These are phyloP conservation scores for Symphodus melops DNA, from an alignment of 2,113 vertebrate genomes.

Conservation along the genomic window DNA sequence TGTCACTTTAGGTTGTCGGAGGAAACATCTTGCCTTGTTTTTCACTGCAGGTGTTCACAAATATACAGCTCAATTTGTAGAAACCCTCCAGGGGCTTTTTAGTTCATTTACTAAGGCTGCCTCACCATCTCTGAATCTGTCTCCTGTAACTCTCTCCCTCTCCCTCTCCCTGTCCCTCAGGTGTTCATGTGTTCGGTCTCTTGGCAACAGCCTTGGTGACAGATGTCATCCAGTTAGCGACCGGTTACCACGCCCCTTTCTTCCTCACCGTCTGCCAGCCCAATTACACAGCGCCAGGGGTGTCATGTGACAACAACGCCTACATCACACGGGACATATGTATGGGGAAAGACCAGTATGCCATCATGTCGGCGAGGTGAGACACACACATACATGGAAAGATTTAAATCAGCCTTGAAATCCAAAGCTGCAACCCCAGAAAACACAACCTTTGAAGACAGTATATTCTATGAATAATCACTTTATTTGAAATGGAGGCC, in stretches of 20 bases:
- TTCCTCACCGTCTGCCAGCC: conserved; percentile 98
- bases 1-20: conserved; percentile 17
- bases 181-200: conserved; percentile 96
- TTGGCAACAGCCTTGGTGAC: conserved; percentile 96
- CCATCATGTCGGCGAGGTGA: conserved; percentile 92
- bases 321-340: conserved; percentile 97
- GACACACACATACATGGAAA: background rate
- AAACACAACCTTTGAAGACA: background rate
- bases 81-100: conserved; percentile 38
- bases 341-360: conserved; percentile 90
- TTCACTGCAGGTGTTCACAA: conserved; percentile 28
- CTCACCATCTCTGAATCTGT: conserved; percentile 13
- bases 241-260: conserved; percentile 95
- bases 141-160: conserved; percentile 40
- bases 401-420: background rate
- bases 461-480: too few species aligned
- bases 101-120: conserved; percentile 35
- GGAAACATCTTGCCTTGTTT: background rate
- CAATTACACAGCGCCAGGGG: conserved; percentile 94
- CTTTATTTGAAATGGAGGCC: too few species aligned
- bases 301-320: conserved; percentile 91
- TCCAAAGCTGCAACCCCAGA: background rate
- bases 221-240: conserved; percentile 95
- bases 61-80: conserved; percentile 20
- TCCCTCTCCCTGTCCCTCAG: conserved; percentile 73